phyloP scores from a whole-genome alignment of 2,797 vertebrate species.

The Okamejei kenojei region DNA sequence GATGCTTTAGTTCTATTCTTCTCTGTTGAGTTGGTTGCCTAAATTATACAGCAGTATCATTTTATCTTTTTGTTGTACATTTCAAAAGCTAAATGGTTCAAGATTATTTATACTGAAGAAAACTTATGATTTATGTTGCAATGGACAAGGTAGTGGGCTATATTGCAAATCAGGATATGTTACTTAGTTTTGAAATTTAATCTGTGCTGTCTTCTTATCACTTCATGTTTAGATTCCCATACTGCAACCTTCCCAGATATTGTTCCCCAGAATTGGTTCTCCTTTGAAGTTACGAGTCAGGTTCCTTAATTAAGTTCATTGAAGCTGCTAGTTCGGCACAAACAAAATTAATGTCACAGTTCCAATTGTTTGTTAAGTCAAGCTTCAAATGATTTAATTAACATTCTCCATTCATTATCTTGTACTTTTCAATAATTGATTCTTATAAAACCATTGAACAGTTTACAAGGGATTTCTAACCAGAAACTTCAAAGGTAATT shows the following conservation, averaged over 20 bases:
- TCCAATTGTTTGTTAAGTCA: not conserved
- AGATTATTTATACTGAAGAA: not conserved
- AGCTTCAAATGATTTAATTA: not conserved
- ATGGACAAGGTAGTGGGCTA: not conserved
- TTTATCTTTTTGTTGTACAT: conserved; percentile 22
- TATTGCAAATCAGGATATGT: not conserved
- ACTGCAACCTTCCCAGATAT: not conserved
- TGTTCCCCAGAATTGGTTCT: not conserved
- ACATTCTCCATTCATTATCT: not conserved
- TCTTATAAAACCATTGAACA: not conserved
- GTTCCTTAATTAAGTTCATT: not conserved
- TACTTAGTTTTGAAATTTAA: not conserved
- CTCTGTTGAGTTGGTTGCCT: not conserved
- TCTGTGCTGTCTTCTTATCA: not conserved
- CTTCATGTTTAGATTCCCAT: not conserved
- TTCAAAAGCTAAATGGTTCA: conserved; percentile 32
- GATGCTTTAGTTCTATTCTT: conserved; percentile 3
- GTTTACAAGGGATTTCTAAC: not conserved
- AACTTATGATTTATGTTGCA: not conserved
- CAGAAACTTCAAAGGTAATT: conserved; percentile 6
- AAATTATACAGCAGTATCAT: not conserved
- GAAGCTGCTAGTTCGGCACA: not conserved
- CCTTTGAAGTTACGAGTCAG: not conserved
- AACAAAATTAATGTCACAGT: not conserved
- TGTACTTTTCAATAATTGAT: not conserved